Conservation (phyloP, 2,113 vertebrate species). For the Trogon surrucura region DNA sequence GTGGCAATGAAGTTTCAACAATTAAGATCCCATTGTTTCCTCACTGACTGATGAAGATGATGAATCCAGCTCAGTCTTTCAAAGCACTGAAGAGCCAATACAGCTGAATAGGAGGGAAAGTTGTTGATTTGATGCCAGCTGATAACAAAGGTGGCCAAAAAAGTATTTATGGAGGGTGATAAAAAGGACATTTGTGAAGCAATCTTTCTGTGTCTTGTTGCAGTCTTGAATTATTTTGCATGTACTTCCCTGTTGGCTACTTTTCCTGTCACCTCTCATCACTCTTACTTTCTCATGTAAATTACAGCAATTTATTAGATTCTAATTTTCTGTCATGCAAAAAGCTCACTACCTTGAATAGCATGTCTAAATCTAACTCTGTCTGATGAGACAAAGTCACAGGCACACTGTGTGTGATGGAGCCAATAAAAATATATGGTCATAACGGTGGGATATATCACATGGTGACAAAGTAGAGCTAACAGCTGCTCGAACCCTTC, state of each 20-base stretch:
- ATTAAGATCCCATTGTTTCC: neutral
- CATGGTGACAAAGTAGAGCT: neutral
- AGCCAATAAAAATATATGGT: neutral
- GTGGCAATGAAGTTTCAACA: neutral
- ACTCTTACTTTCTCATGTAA: neutral
- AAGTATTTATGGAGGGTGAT: neutral
- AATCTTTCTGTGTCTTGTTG: neutral
- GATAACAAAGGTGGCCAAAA: neutral
- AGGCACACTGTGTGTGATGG: accelerated
- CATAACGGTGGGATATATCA: neutral
- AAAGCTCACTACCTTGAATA: neutral
- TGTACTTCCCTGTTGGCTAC: neutral
- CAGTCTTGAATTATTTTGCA: neutral
- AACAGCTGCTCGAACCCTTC: neutral
- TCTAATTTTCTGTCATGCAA: neutral
- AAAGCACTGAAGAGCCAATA: neutral
- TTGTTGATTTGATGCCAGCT: neutral
- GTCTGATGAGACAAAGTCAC: neutral
- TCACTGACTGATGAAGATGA: neutral
- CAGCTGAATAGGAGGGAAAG: neutral
- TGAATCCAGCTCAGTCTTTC: neutral
- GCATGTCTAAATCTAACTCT: neutral
- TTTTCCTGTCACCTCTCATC: neutral
- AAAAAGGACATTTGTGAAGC: neutral
- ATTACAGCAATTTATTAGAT: neutral